Conservation (phyloP, 2,888 invertebrate species). For the Mythimna albipuncta region DNA sequence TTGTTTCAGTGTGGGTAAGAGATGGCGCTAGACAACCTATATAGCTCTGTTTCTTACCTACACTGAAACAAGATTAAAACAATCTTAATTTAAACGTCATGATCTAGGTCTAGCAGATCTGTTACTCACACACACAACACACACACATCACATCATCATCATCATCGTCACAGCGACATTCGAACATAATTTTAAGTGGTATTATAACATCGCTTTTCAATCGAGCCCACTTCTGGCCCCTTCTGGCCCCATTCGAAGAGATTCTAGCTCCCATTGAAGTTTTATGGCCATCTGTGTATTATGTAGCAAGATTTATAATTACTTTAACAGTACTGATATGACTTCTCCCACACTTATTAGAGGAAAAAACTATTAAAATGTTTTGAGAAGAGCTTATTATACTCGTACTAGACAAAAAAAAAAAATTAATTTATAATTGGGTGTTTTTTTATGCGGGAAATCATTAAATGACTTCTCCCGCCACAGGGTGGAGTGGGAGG, state of each 20-base stretch:
- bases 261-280: conserved; percentile 22
- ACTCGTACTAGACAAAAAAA: neutral
- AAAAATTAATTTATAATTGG: neutral
- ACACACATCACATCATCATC: no score
- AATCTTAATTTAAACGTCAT: no score
- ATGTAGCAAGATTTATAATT: conserved; percentile 23
- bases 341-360: conserved; percentile 26
- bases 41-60: no score
- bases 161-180: conserved; percentile 13
- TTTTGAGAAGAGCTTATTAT: neutral
- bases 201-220: conserved; percentile 44
- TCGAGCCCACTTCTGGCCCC: conserved; percentile 49
- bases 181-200: conserved; percentile 38
- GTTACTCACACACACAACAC: no score
- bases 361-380: neutral
- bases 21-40: no score
- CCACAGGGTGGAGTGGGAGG: no score
- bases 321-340: neutral
- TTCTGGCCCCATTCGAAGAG: conserved; percentile 31
- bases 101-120: no score
- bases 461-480: no score
- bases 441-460: no score
- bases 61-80: no score
- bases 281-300: conserved; percentile 47
- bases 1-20: no score